Evolutionary conservation across 2,888 invertebrate genomes (phyloP).

Genomic region (Meliscaeva auricollis): DNA sequence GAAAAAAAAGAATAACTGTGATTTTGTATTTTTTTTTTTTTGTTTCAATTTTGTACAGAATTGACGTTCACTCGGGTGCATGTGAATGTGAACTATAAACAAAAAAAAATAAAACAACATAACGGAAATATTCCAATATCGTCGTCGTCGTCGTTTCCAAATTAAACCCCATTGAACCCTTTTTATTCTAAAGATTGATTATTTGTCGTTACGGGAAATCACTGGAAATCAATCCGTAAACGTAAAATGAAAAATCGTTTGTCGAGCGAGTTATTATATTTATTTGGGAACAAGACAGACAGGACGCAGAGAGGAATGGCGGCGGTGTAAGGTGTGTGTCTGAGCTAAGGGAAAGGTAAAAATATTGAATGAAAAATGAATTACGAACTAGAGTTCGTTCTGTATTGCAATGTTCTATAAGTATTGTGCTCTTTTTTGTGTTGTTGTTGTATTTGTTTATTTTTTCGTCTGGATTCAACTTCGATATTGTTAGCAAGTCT

Average conservation of each 20-base stretch:
- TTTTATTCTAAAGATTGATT: constrained; percentile 64
- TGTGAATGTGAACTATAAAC: constrained; percentile 2
- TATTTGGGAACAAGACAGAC: constrained; percentile 44
- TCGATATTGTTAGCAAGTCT: constrained; percentile 25
- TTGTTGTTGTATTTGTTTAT: no score
- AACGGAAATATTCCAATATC: constrained; percentile 21
- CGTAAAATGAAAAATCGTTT: constrained; percentile 71
- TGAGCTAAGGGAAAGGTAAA: constrained; percentile 7
- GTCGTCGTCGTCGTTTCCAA: constrained; percentile 53
- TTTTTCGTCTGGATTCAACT: neutral
- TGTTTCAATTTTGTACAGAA: neutral
- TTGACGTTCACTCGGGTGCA: constrained; percentile 25
- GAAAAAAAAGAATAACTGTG: neutral
- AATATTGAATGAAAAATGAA: constrained; percentile 42
- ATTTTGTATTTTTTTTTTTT: constrained; percentile 6
- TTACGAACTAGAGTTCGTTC: neutral
- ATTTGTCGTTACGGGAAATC: constrained; percentile 53
- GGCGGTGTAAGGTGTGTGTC: neutral
- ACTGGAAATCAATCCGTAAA: constrained; percentile 62
- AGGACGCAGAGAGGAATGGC: neutral
- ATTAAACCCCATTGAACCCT: constrained; percentile 63
- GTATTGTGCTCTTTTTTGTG: neutral
- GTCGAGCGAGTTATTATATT: constrained; percentile 60
- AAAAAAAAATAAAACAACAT: neutral
- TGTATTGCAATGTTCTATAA: neutral